Conservation (phyloP, 2,797 vertebrate genomes). For the Peromyscus melanophrys region DNA sequence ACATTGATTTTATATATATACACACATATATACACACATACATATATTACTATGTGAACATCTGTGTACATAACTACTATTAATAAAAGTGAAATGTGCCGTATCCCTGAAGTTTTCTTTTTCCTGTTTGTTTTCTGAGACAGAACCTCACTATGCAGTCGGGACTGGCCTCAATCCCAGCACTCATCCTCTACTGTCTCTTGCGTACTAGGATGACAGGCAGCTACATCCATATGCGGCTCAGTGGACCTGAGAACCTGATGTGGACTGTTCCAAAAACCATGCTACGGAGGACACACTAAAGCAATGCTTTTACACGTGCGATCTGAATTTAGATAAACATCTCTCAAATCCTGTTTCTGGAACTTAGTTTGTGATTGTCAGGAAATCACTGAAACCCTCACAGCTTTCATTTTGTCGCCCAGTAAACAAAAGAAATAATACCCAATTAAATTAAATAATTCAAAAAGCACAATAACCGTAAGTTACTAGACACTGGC, state of each 20-base stretch:
- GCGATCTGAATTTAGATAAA: slow-evolving; percentile 28
- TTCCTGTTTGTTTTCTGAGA: background rate
- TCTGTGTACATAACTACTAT: slow-evolving; percentile 30
- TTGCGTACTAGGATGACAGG: background rate
- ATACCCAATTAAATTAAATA: slow-evolving; percentile 50
- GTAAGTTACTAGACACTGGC: background rate
- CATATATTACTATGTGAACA: background rate
- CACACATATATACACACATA: too few species aligned
- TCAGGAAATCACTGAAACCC: slow-evolving; percentile 27
- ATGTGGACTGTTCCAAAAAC: slow-evolving; percentile 28
- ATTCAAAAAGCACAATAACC: slow-evolving; percentile 27
- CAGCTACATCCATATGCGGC: background rate
- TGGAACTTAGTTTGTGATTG: background rate
- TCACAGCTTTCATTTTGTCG: slow-evolving; percentile 54
- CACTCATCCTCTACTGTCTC: background rate
- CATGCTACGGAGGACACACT: background rate
- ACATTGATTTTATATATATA: background rate
- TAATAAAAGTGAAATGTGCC: background rate
- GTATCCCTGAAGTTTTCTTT: background rate
- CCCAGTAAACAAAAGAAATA: background rate
- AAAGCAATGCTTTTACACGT: background rate
- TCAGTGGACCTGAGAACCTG: slow-evolving; percentile 4
- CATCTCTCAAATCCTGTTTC: background rate
- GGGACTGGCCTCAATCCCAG: background rate
- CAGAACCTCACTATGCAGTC: background rate